Evolutionary conservation across 92 coral and sea anemone genomes (phyloP).

Genomic region (Heliopora coerulea): DNA sequence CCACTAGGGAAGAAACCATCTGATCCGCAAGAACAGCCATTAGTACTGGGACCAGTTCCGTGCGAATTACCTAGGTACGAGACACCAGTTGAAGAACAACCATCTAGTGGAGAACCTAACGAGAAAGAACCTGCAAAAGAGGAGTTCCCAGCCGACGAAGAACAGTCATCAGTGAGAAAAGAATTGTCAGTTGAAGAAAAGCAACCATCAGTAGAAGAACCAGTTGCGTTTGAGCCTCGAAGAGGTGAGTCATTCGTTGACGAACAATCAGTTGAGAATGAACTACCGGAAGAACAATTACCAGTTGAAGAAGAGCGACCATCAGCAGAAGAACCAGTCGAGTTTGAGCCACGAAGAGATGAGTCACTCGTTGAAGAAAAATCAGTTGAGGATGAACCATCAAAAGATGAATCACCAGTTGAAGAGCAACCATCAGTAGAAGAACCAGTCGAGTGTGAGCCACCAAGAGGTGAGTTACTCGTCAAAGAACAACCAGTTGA

Average conservation of each 20-base stretch:
- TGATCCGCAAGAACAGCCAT: not conserved
- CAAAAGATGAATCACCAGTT: not conserved
- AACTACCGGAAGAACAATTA: slow-evolving; percentile 61
- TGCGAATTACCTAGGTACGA: not conserved
- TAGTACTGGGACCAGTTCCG: slow-evolving; percentile 1
- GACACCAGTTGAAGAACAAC: not conserved
- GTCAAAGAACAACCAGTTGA: not conserved
- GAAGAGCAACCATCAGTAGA: not conserved
- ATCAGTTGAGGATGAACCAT: not conserved
- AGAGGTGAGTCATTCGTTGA: slow-evolving; percentile 49
- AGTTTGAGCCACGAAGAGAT: slow-evolving; percentile 37
- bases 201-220: slow-evolving; percentile 59
- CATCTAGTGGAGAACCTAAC: not conserved
- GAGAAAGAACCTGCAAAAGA: not conserved
- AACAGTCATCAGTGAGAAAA: slow-evolving; percentile 19
- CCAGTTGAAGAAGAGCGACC: slow-evolving; percentile 67
- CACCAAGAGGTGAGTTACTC: not conserved
- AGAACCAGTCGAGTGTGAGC: not conserved
- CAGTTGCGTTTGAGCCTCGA: slow-evolving; percentile 69
- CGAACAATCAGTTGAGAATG: slow-evolving; percentile 42
- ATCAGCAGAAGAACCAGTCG: slow-evolving; percentile 78
- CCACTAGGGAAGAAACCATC: not conserved
- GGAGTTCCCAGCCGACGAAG: not conserved
- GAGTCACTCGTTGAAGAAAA: not conserved
- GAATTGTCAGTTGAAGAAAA: slow-evolving; percentile 61